Evolutionary conservation across 2,797 vertebrate species (phyloP).

Genomic region (Chaetophractus vellerosus): DNA sequence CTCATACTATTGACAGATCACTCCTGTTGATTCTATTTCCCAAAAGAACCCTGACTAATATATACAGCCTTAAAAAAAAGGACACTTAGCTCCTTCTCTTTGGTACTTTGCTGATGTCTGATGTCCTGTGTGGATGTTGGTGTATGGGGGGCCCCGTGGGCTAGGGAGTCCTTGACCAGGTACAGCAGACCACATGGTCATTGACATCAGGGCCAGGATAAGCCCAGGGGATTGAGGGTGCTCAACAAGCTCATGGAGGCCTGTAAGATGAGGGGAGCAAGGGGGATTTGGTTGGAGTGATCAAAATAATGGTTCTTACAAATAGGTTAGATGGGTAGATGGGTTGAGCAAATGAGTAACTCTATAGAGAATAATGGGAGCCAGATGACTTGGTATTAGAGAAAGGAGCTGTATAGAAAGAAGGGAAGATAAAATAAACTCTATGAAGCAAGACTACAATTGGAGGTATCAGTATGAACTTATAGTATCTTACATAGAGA

Average conservation of each 20-base stretch:
- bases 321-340: neutral
- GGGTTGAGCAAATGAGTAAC: neutral
- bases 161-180: neutral
- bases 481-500: neutral
- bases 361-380: neutral
- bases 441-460: neutral
- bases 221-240: too few species aligned
- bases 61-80: neutral
- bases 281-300: neutral
- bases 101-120: neutral
- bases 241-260: neutral
- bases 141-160: accelerated
- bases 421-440: neutral
- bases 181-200: neutral
- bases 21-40: too few species aligned
- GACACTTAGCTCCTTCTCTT: neutral
- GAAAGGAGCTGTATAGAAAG: neutral
- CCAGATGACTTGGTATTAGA: neutral
- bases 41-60: too few species aligned
- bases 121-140: neutral
- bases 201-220: neutral
- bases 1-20: too few species aligned
- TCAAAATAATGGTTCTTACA: neutral
- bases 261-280: neutral
- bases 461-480: neutral